phyloP scores from a whole-genome alignment of 2,113 vertebrate species.

The Prinia subflava region DNA sequence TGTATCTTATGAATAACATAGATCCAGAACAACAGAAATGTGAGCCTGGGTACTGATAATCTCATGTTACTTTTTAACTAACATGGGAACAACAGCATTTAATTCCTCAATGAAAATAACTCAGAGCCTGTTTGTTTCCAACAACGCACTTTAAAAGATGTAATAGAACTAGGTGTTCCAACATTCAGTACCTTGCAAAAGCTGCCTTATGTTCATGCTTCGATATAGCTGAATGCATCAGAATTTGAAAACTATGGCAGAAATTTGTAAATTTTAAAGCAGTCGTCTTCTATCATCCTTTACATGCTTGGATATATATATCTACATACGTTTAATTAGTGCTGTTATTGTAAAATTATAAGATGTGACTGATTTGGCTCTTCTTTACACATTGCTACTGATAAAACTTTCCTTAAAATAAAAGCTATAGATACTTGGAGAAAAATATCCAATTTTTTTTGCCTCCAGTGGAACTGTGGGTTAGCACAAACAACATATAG shows the following conservation, averaged over 20 bases:
- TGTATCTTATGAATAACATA: not conserved
- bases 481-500: not conserved
- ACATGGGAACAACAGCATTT: not conserved
- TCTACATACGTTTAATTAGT: not conserved
- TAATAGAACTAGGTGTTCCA: not conserved
- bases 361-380: not conserved
- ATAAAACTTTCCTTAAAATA: not conserved
- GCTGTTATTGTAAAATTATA: not conserved
- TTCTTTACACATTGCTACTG: not conserved
- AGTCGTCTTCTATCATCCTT: not conserved
- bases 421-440: not conserved
- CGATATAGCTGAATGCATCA: not conserved
- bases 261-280: not conserved
- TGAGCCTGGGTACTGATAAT: not conserved
- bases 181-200: not conserved
- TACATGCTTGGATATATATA: not conserved
- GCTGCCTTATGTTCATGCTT: not conserved
- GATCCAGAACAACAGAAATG: not conserved
- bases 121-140: not conserved
- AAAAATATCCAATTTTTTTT: not conserved
- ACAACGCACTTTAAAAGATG: not conserved
- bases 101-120: not conserved
- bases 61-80: constrained; percentile 14
- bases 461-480: not conserved
- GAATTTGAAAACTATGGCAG: not conserved